Evolutionary conservation across 2,113 vertebrate species (phyloP), one percentile per base, ranked within the genome.

Genomic region (Trematocara macrostoma): DNA sequence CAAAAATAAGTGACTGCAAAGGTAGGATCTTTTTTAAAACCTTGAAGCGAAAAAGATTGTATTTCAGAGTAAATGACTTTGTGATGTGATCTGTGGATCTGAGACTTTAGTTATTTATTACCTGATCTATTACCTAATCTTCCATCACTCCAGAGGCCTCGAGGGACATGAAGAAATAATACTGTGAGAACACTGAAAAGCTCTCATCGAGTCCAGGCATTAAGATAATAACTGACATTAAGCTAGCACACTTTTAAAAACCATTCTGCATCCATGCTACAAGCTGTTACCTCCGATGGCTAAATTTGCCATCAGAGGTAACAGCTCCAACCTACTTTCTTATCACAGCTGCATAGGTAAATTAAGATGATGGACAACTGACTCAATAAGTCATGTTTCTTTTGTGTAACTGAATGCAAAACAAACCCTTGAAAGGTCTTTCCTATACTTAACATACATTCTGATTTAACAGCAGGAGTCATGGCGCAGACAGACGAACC

Each of bases 61-160:
- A 84, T 91, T 89, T 91, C 90, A 90, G 82, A 88, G 84, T 78
- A 31, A 83, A 84, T 56, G 8, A 82, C 40, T 74, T 84, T 52
- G 82, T 82, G 78, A 88, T 6, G 35, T 78, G 81, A 83, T 81
- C 55, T 40, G 3, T 18, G 23, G 29, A 47, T 89, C 61, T 56
- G 18, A 87, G 64, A 83, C 47, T 71, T 85, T 67, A 80, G 29
- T 79, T 49, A 85, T 89, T 84, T 61, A 4, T 31, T 31, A 31
- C 31, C 31, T 31, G 67, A 86, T 84, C 81, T 47, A 69, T 90
- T 80, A 83, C 40, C 64, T 86, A 64, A 89, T 84, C 71, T 35
- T 81, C 71, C 35, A 59, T 71, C 83, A 74, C 52, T 57, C 51
- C 16, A 82, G 81, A 45, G 55, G 82, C 69, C 71, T 88, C 64